Evolutionary conservation across 2,888 invertebrate genomes (phyloP).

Genomic region (Mycalesis mineus): DNA sequence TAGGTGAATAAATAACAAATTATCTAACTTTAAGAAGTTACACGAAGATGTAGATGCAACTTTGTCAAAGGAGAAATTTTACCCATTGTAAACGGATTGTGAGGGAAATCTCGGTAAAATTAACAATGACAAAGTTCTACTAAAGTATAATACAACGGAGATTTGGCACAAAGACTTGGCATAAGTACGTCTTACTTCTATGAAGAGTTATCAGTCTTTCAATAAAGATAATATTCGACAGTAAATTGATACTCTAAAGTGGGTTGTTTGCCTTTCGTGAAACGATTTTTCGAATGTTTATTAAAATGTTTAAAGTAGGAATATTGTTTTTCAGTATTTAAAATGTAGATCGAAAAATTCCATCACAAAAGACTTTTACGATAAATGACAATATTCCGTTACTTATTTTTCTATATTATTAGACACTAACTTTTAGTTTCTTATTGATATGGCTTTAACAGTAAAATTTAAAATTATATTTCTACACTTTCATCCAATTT

Average conservation of each 20-base stretch:
- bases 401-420: conserved; percentile 16
- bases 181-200: conserved; percentile 30
- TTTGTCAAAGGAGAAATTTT: conserved; percentile 25
- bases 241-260: conserved; percentile 17
- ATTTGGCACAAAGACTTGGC: conserved; percentile 32
- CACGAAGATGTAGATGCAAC: conserved; percentile 26
- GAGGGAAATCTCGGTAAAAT: conserved; percentile 20
- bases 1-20: conserved; percentile 31
- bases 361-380: conserved; percentile 12
- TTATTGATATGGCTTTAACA: conserved; percentile 26
- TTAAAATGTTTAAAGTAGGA: neutral
- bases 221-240: conserved; percentile 42
- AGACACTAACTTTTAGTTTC: conserved; percentile 19
- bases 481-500: neutral
- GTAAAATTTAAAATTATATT: conserved; percentile 7
- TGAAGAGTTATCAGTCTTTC: conserved; percentile 61
- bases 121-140: conserved; percentile 28
- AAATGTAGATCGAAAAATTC: conserved; percentile 1
- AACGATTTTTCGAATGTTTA: conserved; percentile 2
- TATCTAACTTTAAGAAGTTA: conserved; percentile 25
- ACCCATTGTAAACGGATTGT: conserved; percentile 20
- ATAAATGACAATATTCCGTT: conserved; percentile 15
- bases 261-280: conserved; percentile 9
- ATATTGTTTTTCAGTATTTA: too few relatives aligned
- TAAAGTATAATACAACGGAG: conserved; percentile 23